Conservation (phyloP, 1,140 invertebrate species). For the Monochamus saltuarius region DNA sequence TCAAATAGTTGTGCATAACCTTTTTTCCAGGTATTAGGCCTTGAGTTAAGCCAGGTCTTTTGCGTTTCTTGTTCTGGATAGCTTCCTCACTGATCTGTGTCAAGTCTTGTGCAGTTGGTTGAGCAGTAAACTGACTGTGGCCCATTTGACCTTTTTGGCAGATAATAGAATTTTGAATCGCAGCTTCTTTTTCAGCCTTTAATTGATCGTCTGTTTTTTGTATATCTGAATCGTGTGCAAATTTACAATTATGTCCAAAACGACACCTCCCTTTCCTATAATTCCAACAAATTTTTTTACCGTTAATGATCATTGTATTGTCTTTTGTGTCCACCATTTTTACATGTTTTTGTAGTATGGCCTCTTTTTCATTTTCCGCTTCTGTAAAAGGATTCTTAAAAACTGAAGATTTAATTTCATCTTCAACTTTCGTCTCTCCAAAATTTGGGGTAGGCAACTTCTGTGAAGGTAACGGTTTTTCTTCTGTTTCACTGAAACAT, state of each 20-base stretch:
- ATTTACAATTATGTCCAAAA: constrained; percentile 90
- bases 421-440: constrained; percentile 47
- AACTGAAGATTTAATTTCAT: constrained; percentile 62
- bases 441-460: constrained; percentile 57
- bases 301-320: constrained; percentile 76
- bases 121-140: constrained; percentile 31
- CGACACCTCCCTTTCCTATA: constrained; percentile 86
- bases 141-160: constrained; percentile 43
- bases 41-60: constrained; percentile 75
- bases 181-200: constrained; percentile 46
- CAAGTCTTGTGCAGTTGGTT: constrained; percentile 39
- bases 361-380: constrained; percentile 83
- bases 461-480: background rate
- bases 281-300: constrained; percentile 91
- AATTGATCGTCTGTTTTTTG: constrained; percentile 60
- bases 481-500: constrained; percentile 42
- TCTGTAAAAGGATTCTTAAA: constrained; percentile 89
- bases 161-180: constrained; percentile 55
- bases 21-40: constrained; percentile 80
- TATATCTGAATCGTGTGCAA: constrained; percentile 86
- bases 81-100: constrained; percentile 55
- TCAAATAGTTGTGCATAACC: constrained; percentile 73
- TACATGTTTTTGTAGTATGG: constrained; percentile 88
- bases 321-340: constrained; percentile 83
- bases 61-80: constrained; percentile 61